Conservation (phyloP, 1,140 invertebrate genomes). For the Elymnias hypermnestra region DNA sequence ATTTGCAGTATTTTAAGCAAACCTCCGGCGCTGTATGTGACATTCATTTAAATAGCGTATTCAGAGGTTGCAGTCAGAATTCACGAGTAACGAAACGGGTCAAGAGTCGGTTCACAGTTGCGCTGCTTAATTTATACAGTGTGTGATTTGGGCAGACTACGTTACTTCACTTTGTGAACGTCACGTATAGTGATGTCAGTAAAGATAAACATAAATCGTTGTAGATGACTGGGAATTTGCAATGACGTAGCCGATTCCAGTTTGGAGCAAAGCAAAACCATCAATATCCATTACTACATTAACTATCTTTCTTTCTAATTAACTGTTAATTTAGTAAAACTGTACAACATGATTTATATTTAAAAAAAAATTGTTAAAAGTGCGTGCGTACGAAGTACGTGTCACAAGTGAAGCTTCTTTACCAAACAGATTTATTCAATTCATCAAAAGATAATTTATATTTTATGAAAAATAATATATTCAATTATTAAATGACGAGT, state of each 20-base stretch:
- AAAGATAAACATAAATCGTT: neutral
- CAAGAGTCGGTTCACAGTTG: constrained; percentile 37
- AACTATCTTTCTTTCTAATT: too few species aligned
- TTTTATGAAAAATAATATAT: too few species aligned
- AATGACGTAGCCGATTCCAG: neutral
- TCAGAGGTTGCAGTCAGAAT: constrained; percentile 13
- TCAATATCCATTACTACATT: too few species aligned
- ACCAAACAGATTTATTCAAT: too few species aligned
- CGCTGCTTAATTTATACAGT: constrained; percentile 35
- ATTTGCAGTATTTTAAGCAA: constrained; percentile 1
- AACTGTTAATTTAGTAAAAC: too few species aligned
- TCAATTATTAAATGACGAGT: too few species aligned
- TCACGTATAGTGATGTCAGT: neutral
- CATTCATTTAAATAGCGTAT: constrained; percentile 5
- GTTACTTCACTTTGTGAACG: constrained; percentile 3
- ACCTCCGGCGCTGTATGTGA: constrained; percentile 1
- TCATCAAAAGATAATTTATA: too few species aligned
- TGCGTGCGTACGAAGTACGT: too few species aligned
- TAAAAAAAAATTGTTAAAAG: too few species aligned
- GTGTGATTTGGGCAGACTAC: constrained; percentile 16
- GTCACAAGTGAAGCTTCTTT: too few species aligned
- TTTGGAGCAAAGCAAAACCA: too few species aligned
- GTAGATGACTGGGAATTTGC: neutral
- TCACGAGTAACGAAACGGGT: constrained; percentile 41
- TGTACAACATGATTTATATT: too few species aligned